phyloP scores from a whole-genome alignment of 2,113 vertebrate genomes.

The Sardina pilchardus region DNA sequence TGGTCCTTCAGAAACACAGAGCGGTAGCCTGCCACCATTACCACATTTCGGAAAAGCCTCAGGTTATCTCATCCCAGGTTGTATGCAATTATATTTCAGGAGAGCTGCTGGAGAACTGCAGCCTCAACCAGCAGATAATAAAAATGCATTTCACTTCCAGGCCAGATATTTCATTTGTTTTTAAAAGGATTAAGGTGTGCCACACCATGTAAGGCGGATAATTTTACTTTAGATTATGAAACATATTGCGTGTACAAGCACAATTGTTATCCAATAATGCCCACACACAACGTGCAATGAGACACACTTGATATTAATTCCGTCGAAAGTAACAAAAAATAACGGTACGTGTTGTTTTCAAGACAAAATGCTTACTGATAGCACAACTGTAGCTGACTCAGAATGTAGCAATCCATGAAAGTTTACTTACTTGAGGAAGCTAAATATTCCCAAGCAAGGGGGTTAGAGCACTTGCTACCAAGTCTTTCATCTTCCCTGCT shows the following conservation, averaged over 20 bases:
- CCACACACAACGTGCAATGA: slow-evolving; percentile 36
- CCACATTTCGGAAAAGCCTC: not conserved
- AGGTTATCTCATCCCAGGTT: not conserved
- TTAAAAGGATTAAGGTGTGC: slow-evolving; percentile 43
- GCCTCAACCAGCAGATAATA: not conserved
- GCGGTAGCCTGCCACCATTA: not conserved
- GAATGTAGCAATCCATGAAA: not conserved
- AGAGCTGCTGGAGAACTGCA: not conserved
- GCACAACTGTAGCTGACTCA: not conserved
- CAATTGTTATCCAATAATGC: slow-evolving; percentile 44
- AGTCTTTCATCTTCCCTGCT: not conserved
- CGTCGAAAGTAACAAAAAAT: slow-evolving; percentile 46
- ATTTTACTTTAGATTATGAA: slow-evolving; percentile 46
- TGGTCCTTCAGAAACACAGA: not conserved
- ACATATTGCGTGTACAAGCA: slow-evolving; percentile 39
- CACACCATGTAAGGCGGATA: slow-evolving; percentile 35
- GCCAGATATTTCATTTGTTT: slow-evolving; percentile 53
- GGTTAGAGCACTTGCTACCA: not conserved
- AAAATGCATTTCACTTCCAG: slow-evolving; percentile 39
- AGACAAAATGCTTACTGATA: slow-evolving; percentile 51
- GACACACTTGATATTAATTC: slow-evolving; percentile 46
- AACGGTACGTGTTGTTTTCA: slow-evolving; percentile 47
- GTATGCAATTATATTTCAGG: not conserved
- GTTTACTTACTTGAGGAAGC: not conserved
- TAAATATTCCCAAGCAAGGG: not conserved